Conservation (phyloP, 2,113 vertebrate species). For the Chaenogobius annularis region DNA sequence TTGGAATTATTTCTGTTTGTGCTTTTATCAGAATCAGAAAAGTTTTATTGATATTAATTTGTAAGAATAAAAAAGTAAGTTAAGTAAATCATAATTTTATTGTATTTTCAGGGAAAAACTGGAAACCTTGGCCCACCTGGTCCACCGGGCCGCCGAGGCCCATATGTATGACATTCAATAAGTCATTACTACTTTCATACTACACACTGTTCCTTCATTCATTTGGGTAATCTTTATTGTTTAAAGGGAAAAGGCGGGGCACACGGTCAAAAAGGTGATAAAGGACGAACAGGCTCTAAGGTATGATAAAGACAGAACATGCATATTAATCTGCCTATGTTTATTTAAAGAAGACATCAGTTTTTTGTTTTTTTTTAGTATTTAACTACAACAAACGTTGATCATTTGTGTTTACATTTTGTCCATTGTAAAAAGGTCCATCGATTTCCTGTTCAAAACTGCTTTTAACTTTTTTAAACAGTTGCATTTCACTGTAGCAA, state of each 20-base stretch:
- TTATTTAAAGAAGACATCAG: neutral
- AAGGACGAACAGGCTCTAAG: conserved; percentile 69
- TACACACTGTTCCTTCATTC: neutral
- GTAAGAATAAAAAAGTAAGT: too few species aligned
- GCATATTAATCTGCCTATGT: neutral
- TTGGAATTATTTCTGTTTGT: neutral
- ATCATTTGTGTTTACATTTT: too few species aligned
- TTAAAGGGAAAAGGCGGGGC: conserved; percentile 75
- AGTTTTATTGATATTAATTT: too few species aligned
- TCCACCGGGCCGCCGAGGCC: conserved; percentile 71
- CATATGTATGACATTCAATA: conserved; percentile 67
- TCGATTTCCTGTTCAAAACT: too few species aligned
- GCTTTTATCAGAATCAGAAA: neutral
- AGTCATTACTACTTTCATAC: too few species aligned
- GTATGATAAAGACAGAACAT: conserved; percentile 40
- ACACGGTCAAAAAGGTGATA: conserved; percentile 69
- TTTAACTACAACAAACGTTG: too few species aligned
- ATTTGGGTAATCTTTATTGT: neutral
- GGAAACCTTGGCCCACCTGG: conserved; percentile 70
- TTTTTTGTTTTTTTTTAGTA: too few species aligned
- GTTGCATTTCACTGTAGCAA: too few species aligned
- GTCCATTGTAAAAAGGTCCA: too few species aligned
- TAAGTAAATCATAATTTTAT: neutral
- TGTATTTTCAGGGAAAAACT: conserved; percentile 67
- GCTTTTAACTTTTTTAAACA: too few species aligned